phyloP scores from a whole-genome alignment of 2,888 invertebrate species.

The Brassicogethes aeneus region DNA sequence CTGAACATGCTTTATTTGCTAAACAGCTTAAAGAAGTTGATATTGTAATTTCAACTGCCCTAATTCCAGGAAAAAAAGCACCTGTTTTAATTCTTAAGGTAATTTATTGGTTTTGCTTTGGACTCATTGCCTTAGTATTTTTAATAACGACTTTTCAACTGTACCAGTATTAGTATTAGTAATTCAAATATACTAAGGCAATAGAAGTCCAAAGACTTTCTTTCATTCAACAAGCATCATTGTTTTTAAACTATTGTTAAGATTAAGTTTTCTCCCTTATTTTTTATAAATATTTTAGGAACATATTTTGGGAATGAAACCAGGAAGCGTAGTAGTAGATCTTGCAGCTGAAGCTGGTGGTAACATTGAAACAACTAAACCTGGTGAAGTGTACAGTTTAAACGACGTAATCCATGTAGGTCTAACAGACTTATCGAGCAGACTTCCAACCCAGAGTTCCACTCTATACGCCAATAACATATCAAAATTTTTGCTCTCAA shows the following conservation, averaged over 20 bases:
- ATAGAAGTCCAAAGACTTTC: neutral
- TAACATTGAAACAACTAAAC: conserved; percentile 72
- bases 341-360: conserved; percentile 85
- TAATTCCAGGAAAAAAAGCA: conserved; percentile 81
- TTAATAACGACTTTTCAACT: neutral
- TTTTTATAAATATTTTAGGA: conserved; percentile 44
- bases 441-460: conserved; percentile 78
- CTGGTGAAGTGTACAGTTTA: conserved; percentile 63
- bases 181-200: neutral
- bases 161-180: too few relatives aligned
- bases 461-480: conserved; percentile 88
- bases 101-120: conserved; percentile 7
- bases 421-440: conserved; percentile 73
- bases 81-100: conserved; percentile 74
- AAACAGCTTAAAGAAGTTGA: conserved; percentile 79
- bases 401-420: conserved; percentile 81
- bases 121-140: conserved; percentile 2
- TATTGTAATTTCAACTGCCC: conserved; percentile 80
- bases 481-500: conserved; percentile 73
- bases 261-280: too few relatives aligned
- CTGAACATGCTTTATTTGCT: conserved; percentile 79
- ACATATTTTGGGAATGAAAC: conserved; percentile 72
- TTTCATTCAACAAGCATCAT: too few relatives aligned
- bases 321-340: conserved; percentile 84
- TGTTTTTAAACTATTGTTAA: too few relatives aligned